Conservation (phyloP, 1,140 invertebrate species). For the Pissodes strobi region DNA sequence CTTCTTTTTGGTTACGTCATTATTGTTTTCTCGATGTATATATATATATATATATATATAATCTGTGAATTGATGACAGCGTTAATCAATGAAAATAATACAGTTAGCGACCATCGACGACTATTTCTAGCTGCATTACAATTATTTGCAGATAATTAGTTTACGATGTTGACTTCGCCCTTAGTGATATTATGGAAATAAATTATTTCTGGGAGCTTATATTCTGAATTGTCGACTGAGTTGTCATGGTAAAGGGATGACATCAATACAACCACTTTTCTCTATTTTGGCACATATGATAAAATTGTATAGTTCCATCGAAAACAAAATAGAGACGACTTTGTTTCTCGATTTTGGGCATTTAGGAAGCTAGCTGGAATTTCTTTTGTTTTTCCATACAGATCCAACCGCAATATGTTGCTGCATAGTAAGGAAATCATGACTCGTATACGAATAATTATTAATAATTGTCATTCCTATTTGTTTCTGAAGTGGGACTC, state of each 20-base stretch:
- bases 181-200: conserved; percentile 35
- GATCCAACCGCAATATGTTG: conserved; percentile 47
- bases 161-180: conserved; percentile 28
- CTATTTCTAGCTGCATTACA: conserved; percentile 27
- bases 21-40: too few species aligned
- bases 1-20: too few species aligned
- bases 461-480: too few species aligned
- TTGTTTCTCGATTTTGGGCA: not conserved
- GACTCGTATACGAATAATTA: conserved; percentile 27
- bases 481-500: conserved; percentile 33
- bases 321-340: conserved; percentile 30
- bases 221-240: conserved; percentile 5
- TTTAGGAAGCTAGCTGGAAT: conserved; percentile 22
- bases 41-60: too few species aligned
- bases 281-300: conserved; percentile 42
- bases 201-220: conserved; percentile 31
- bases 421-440: conserved; percentile 32
- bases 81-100: conserved; percentile 31
- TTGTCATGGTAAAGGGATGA: conserved; percentile 43
- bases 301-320: conserved; percentile 25
- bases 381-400: conserved; percentile 45
- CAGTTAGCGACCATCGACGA: conserved; percentile 28
- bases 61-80: too few species aligned
- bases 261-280: conserved; percentile 42
- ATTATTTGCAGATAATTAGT: conserved; percentile 27